These are phyloP conservation scores for Ischnura elegans DNA, from an alignment of 2,888 invertebrate species.

Conservation along the genomic window DNA sequence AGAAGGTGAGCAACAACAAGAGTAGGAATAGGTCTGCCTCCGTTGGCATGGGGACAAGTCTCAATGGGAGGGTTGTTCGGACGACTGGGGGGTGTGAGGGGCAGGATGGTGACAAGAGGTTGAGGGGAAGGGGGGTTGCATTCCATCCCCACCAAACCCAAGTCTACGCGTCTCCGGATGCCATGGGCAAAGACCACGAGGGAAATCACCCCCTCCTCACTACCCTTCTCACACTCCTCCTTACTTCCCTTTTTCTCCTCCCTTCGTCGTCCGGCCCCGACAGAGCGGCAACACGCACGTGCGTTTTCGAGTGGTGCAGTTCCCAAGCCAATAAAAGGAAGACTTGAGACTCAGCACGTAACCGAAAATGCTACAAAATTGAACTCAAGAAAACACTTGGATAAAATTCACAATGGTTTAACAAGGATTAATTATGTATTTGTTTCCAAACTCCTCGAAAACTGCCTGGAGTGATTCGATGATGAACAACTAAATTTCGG, in stretches of 20 bases:
- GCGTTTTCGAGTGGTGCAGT: not conserved
- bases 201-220: not conserved
- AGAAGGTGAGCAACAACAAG: not conserved
- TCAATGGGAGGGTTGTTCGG: not conserved
- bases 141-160: conserved; percentile 11
- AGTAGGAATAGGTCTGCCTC: too few relatives aligned
- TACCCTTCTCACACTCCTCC: not conserved
- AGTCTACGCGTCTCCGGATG: not conserved
- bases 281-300: not conserved
- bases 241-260: not conserved
- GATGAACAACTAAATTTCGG: too few relatives aligned
- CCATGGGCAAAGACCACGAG: not conserved
- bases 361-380: too few relatives aligned
- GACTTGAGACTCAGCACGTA: too few relatives aligned
- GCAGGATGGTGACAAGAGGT: not conserved
- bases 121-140: not conserved
- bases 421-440: too few relatives aligned
- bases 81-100: not conserved
- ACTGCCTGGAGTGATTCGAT: too few relatives aligned
- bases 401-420: too few relatives aligned
- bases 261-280: not conserved
- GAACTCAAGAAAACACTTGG: too few relatives aligned
- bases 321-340: too few relatives aligned
- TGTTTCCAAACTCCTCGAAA: too few relatives aligned
- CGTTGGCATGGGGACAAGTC: not conserved